Conservation (phyloP, 2,113 vertebrate genomes). For the Thalassarche chlororhynchos region DNA sequence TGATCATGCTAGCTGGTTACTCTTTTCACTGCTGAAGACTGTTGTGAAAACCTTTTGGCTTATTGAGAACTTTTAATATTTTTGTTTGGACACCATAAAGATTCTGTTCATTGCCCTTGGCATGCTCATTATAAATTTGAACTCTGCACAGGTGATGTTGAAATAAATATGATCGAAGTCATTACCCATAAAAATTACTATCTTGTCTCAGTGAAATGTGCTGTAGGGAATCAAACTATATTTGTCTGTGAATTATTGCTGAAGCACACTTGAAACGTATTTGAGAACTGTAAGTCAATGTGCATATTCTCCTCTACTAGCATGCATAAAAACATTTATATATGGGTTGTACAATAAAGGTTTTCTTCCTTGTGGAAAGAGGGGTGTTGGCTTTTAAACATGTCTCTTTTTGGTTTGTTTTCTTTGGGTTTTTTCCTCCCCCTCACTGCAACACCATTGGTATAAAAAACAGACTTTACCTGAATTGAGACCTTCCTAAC, state of each 20-base stretch:
- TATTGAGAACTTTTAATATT: neutral
- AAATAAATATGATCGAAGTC: neutral
- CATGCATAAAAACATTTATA: fast-evolving
- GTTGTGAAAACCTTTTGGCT: neutral
- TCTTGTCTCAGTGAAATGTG: neutral
- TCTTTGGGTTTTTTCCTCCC: neutral
- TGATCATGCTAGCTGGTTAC: neutral
- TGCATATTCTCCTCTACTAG: neutral
- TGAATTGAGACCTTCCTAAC: neutral
- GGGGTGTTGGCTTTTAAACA: neutral
- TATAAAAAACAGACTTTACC: neutral
- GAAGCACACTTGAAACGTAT: neutral
- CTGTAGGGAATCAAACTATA: neutral
- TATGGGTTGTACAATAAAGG: neutral
- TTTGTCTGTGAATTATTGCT: neutral
- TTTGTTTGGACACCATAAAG: fast-evolving
- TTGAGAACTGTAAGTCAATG: neutral
- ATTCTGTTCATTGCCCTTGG: neutral
- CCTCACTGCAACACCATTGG: neutral
- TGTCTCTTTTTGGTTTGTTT: neutral
- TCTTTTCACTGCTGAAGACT: neutral
- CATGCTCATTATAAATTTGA: neutral
- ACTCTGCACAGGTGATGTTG: neutral
- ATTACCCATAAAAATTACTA: neutral
- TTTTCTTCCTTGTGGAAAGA: neutral